Conservation (phyloP, 2,113 vertebrate genomes). For the Phrynocephalus versicolor region DNA sequence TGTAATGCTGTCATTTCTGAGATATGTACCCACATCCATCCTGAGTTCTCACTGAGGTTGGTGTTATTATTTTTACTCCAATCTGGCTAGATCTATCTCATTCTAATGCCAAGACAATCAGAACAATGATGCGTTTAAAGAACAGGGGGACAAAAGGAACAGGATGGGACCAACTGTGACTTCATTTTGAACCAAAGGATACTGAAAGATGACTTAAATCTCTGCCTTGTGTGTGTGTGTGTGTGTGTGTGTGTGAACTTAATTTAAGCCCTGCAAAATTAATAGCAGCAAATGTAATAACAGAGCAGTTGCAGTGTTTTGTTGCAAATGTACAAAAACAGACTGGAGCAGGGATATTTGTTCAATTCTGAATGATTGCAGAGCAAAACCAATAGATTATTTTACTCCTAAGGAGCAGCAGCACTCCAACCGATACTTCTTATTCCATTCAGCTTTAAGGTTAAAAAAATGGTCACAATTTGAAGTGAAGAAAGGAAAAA, state of each 20-base stretch:
- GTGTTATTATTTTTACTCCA: constrained; percentile 50
- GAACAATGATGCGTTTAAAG: constrained; percentile 55
- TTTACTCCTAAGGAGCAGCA: too few species aligned
- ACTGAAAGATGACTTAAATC: not conserved
- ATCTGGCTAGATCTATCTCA: constrained; percentile 57
- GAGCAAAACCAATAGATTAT: too few species aligned
- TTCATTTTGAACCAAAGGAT: constrained; percentile 24
- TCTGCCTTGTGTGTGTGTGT: too few species aligned
- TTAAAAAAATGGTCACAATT: too few species aligned
- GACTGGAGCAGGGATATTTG: too few species aligned
- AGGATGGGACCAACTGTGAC: constrained; percentile 20
- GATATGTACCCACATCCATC: constrained; percentile 28
- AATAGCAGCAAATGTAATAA: constrained; percentile 61
- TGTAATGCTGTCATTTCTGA: constrained; percentile 15
- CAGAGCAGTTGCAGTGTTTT: constrained; percentile 19
- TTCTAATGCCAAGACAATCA: constrained; percentile 42
- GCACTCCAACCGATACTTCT: too few species aligned
- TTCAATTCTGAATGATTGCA: too few species aligned
- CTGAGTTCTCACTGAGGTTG: constrained; percentile 44
- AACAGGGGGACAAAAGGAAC: constrained; percentile 46
- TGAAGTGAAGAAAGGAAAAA: too few species aligned
- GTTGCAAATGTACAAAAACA: too few species aligned
- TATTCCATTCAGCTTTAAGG: too few species aligned
- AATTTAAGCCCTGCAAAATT: constrained; percentile 44
- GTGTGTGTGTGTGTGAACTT: not conserved